Evolutionary conservation across 2,888 invertebrate species (phyloP), one percentile per base, ranked within the genome.

Genomic region (Nebria salina): DNA sequence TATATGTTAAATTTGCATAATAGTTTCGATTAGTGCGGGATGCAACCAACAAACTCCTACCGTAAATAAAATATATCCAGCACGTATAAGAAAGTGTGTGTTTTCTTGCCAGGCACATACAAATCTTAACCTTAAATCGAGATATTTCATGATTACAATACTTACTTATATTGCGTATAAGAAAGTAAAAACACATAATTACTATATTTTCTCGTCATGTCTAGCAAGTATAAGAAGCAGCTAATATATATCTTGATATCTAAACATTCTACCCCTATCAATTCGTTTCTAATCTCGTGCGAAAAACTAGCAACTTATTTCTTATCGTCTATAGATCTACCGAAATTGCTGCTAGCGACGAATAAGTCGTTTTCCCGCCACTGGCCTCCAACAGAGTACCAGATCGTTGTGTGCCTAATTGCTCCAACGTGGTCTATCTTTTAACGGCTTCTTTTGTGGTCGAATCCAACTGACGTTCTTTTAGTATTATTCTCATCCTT

Each of bases 241-340:
- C 34, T 70, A 70, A 70, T 70, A 26, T 70, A 70, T 70, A 25
- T 70, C 20, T 25, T 26, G 70, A 26, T 25, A 70, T 34, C 70
- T 25, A 11, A 11, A 25, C 65, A 20, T 20, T 20, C 20, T 43
- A 75, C 79, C 79, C 79, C 79, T 79, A 79, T 79, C 79, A 79
- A 79, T 79, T 79, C 74, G 13, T 75, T 74, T 34, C 34, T 78
- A 78, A 78, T 78, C 78, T 78, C 65, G 65, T 66, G 77, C 70
- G 79, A 79, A 79, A 79, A 79, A 79, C 74, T 79, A 72, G 54
- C 77, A 75, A 79, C 43, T 79, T 79, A 72, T 75, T 79, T 74
- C 68, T 79, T 66, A 79, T 79, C 54, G 54, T 54, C 74, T 68
- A 79, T 15, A 68, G 73, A 79, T 79, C 79, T 75, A 54, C 54